Conservation (phyloP, 2,888 invertebrate species). For the Pachydiplax longipennis region DNA sequence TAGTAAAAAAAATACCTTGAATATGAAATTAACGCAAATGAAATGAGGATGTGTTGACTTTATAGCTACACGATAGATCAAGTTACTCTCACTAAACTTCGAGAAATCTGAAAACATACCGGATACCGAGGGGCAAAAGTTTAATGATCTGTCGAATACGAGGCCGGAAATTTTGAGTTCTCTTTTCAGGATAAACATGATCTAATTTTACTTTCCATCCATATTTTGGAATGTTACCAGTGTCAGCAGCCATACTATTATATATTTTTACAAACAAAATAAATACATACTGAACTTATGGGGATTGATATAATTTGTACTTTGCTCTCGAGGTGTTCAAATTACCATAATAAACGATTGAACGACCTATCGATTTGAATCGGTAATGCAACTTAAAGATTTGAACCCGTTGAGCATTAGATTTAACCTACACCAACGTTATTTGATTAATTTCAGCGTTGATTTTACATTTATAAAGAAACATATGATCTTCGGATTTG, state of each 20-base stretch:
- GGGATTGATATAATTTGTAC: no score
- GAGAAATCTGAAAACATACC: slow-evolving; percentile 62
- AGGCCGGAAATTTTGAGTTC: slow-evolving; percentile 72
- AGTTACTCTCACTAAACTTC: no score
- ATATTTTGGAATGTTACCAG: slow-evolving; percentile 63
- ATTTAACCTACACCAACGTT: no score
- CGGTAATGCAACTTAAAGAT: no score
- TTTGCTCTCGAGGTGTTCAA: no score
- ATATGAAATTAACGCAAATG: slow-evolving; percentile 51
- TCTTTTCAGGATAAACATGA: slow-evolving; percentile 77
- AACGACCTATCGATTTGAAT: no score
- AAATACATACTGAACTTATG: background rate
- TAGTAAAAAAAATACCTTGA: slow-evolving; percentile 77
- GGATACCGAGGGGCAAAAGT: slow-evolving; percentile 73
- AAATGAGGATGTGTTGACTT: background rate
- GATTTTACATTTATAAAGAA: no score
- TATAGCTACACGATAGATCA: slow-evolving; percentile 44
- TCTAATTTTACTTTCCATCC: slow-evolving; percentile 78
- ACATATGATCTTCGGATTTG: no score
- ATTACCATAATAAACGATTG: no score
- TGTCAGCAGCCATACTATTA: background rate
- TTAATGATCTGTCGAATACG: slow-evolving; percentile 73
- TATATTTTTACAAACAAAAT: background rate
- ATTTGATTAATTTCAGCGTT: no score
- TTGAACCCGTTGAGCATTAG: no score